Evolutionary conservation across 2,113 vertebrate species (phyloP), one percentile per base, ranked within the genome.

Genomic region (Pyrgilauda ruficollis): DNA sequence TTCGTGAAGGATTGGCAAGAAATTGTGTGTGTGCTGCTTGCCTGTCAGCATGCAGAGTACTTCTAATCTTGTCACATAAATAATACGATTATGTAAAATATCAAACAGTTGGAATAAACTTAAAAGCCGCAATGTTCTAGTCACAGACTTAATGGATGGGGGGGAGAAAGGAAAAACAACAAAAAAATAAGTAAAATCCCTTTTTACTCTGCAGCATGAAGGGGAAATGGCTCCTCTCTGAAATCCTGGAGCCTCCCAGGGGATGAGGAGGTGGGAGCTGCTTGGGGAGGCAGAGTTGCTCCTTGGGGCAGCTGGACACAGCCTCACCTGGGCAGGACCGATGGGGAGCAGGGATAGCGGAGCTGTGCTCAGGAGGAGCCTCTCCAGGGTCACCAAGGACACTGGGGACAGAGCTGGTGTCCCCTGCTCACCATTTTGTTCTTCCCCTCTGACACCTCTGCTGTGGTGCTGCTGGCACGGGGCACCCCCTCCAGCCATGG

Each of bases 1-100:
- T 94, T 92, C 6, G 24, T 46, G 87, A 90, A 78, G 84, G 93
- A 89, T 91, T 94, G 94, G 93, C 92, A 93, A 96, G 93, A 78
- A 95, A 87, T 76, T 73, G 85, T 27, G 20, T 59, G 94, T 73
- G 93, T 75, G 81, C 95, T 85, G 21, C 73, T 94, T 94, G 90
- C 94, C 95, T 96, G 94, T 95, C 93, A 96, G 96, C 92, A 94
- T 87, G 92, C 93, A 94, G 84, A 96, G 92, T 52, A 95, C 92
- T 96, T 78, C 94, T 97, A 96, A 96, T 96, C 96, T 97, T 96
- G 94, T 97, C 96, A 97, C 93, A 96, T 96, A 96, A 96, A 96
- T 96, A 96, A 96, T 94, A 96, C 37, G 95, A 97, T 96, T 96
- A 96, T 96, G 94, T 95, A 96, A 97, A 97, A 95, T 97, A 97